Conservation (phyloP, 2,797 vertebrate species). For the Coreius guichenoti region DNA sequence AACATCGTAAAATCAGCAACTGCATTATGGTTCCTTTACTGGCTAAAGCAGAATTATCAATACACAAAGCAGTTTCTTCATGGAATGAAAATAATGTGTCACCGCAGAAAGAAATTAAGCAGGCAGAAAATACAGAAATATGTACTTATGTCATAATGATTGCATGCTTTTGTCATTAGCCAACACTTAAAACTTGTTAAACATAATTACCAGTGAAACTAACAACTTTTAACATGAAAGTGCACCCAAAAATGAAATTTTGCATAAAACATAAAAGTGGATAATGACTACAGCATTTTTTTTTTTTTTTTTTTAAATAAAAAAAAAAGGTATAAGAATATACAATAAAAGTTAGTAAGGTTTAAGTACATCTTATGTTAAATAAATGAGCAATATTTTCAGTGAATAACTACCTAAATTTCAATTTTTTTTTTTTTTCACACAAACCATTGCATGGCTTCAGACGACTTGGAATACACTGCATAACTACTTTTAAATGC, state of each 20-base stretch:
- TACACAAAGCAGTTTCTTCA: slow-evolving; percentile 26
- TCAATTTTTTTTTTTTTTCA: too few relatives aligned
- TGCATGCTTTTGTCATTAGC: slow-evolving; percentile 52
- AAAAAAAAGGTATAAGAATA: neutral
- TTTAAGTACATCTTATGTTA: neutral
- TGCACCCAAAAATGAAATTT: slow-evolving; percentile 22
- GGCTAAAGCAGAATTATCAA: slow-evolving; percentile 2
- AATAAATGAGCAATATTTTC: neutral
- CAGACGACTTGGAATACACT: neutral
- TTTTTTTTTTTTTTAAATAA: too few relatives aligned
- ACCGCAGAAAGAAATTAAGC: neutral
- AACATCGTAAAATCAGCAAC: neutral
- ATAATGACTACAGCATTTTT: neutral
- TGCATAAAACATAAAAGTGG: neutral
- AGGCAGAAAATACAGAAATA: slow-evolving; percentile 26
- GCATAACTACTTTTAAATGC: neutral
- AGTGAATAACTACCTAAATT: neutral
- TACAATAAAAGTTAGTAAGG: neutral
- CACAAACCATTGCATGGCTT: neutral
- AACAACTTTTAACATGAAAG: slow-evolving; percentile 43
- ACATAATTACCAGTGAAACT: slow-evolving; percentile 35
- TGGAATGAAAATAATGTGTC: slow-evolving; percentile 18
- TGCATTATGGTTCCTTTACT: neutral
- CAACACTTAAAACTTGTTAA: slow-evolving; percentile 43
- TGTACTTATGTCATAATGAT: slow-evolving; percentile 41